phyloP scores from a whole-genome alignment of 1,140 invertebrate species.

The Trachelipus rathkii region DNA sequence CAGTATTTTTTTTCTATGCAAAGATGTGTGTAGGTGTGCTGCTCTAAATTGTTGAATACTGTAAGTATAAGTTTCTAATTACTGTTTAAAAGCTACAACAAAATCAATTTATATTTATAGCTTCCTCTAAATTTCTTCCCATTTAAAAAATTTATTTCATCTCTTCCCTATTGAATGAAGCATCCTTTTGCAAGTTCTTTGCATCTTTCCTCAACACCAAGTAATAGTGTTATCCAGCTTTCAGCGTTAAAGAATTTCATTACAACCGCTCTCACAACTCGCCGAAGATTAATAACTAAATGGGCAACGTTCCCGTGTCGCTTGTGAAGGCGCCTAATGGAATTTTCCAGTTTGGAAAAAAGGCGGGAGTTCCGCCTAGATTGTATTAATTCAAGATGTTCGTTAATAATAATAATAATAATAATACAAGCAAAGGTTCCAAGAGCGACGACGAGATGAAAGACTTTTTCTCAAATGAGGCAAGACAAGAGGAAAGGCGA shows the following conservation, averaged over 20 bases:
- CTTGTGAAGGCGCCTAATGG: background rate
- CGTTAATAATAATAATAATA: background rate
- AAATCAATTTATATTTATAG: too few relatives aligned
- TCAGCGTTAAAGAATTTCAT: conserved; percentile 7
- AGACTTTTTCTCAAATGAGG: background rate
- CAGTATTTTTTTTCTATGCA: too few relatives aligned
- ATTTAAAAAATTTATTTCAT: too few relatives aligned
- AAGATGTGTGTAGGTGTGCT: too few relatives aligned
- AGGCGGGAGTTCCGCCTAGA: background rate
- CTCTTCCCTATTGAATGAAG: too few relatives aligned
- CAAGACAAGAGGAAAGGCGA: background rate
- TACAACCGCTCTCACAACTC: background rate
- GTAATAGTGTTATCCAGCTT: conserved; percentile 12
- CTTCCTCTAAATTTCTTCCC: too few relatives aligned
- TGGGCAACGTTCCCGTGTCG: conserved; percentile 1
- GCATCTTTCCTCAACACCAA: conserved; percentile 11
- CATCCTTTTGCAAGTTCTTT: background rate
- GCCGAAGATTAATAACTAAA: conserved; percentile 13
- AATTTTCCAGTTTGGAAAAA: conserved; percentile 11
- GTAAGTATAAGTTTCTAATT: too few relatives aligned
- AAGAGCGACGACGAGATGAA: background rate
- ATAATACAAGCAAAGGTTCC: background rate
- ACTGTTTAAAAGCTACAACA: too few relatives aligned
- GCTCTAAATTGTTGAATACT: too few relatives aligned
- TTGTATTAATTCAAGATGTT: conserved; percentile 8